Evolutionary conservation across 2,113 vertebrate species (phyloP), one percentile per base, ranked within the genome.

Genomic region (Kryptolebias marmoratus): DNA sequence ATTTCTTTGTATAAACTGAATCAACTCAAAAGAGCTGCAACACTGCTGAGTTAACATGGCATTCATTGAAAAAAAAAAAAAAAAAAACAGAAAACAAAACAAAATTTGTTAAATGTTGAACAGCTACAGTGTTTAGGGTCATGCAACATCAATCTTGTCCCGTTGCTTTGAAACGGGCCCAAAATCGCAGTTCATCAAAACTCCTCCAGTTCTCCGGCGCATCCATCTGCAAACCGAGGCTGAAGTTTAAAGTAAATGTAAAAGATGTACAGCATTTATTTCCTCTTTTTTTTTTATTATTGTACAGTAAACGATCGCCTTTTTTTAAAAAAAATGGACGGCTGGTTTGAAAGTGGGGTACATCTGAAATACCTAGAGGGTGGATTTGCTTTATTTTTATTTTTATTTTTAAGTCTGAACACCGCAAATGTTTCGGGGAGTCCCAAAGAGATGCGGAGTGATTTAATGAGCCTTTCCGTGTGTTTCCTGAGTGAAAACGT

Each of bases 401-500:
- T 22, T 22, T 22, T 48, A 30, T 4, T 57, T 42, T 42, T 2
- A 53, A 39, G n/a, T 15, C n/a, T 3, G 22, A 73, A 66, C 36
- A 52, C 14, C 13, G 59, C 63, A 73, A 80, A 84, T 80, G 30
- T 71, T 77, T 63, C 55, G 58, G 65, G 27, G 66, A 79, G 81
- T 22, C 75, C 79, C 81, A 87, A 76, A 87, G 76, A 67, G 66
- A 79, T 67, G 68, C 72, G 58, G 63, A 52, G 45, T 47, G 49
- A 31, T 71, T 86, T 70, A 42, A 68, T 77, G 84, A 79, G 81
- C 54, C 82, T 83, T 72, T 83, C 60, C 73, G 77, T 65, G 80
- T 64, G 77, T 82, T 93, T 91, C 90, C 92, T 93, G 91, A 94
- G 92, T 77, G 88, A 87, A 87, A 83, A 71, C 68, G 89, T 75